Conservation (phyloP, 2,888 invertebrate genomes). For the Plebejus anna region DNA sequence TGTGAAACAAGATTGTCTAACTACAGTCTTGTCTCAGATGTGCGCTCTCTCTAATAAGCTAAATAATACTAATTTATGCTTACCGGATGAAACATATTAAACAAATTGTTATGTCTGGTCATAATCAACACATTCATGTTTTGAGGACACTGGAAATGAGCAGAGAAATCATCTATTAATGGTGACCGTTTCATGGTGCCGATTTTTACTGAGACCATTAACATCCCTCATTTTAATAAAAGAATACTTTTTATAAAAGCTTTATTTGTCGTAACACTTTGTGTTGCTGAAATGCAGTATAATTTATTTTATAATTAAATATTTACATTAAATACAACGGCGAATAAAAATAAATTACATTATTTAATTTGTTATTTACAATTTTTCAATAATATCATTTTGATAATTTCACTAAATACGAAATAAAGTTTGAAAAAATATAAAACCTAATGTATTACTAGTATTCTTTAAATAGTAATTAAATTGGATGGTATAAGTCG, state of each 20-base stretch:
- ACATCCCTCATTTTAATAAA: constrained; percentile 37
- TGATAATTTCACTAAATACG: constrained; percentile 16
- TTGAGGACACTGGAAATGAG: neutral
- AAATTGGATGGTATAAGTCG: neutral
- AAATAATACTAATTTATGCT: neutral
- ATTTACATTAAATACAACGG: constrained; percentile 46
- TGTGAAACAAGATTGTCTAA: too few relatives aligned
- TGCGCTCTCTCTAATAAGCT: neutral
- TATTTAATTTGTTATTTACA: constrained; percentile 29
- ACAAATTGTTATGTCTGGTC: neutral
- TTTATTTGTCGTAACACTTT: constrained; percentile 72
- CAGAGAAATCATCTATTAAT: neutral
- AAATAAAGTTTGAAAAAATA: neutral
- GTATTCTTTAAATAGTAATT: too few relatives aligned
- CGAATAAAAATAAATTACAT: constrained; percentile 37
- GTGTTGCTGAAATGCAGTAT: constrained; percentile 46
- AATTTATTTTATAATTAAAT: constrained; percentile 44
- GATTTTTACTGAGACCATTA: too few relatives aligned
- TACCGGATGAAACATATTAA: neutral
- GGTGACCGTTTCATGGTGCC: neutral
- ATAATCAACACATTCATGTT: neutral
- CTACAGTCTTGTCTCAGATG: too few relatives aligned
- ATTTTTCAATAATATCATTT: constrained; percentile 30
- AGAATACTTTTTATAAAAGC: constrained; percentile 58
- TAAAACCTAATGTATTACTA: neutral